A percentile compares a stretch with the other conserved stretches of the same genome.
phyloP scores from a whole-genome alignment of 2,113 vertebrate genomes.

The Nanorana parkeri region DNA sequence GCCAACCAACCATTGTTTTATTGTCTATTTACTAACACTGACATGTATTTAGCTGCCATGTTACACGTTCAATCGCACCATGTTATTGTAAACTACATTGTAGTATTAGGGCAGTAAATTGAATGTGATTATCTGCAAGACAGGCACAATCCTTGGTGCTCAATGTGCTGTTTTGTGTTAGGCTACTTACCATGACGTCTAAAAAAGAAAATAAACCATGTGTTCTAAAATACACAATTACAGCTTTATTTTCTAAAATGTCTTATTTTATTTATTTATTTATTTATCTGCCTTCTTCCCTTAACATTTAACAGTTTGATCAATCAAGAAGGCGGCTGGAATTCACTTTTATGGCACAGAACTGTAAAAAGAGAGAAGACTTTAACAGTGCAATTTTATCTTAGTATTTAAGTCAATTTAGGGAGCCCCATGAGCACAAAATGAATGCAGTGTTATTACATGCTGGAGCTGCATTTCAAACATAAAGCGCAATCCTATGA shows the following conservation, averaged over 20 bases:
- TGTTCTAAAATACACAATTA: slow-evolving; percentile 31
- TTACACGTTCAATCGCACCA: slow-evolving; percentile 19
- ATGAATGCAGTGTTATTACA: slow-evolving; percentile 45
- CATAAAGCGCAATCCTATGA: neutral
- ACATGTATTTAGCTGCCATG: slow-evolving; percentile 32
- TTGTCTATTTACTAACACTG: slow-evolving; percentile 17
- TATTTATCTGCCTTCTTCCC: slow-evolving; percentile 36
- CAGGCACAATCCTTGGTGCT: slow-evolving; percentile 15
- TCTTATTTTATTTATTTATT: slow-evolving; percentile 21
- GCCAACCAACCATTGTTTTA: neutral
- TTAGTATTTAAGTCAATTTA: slow-evolving; percentile 53
- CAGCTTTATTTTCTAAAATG: slow-evolving; percentile 35
- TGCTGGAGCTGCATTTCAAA: slow-evolving; percentile 7
- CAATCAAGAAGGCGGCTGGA: slow-evolving; percentile 48
- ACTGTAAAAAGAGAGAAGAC: slow-evolving; percentile 42
- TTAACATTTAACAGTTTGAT: slow-evolving; percentile 51
- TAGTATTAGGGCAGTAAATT: slow-evolving; percentile 44
- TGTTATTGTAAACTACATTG: slow-evolving; percentile 39
- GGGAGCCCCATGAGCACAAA: slow-evolving; percentile 36
- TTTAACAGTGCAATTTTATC: slow-evolving; percentile 47
- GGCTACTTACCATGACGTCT: slow-evolving; percentile 37
- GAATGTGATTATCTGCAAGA: slow-evolving; percentile 36
- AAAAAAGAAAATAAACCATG: slow-evolving; percentile 20
- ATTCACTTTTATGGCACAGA: slow-evolving; percentile 39
- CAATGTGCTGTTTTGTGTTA: slow-evolving; percentile 44